These are phyloP conservation scores for Echinops telfairi DNA, from an alignment of 2,113 vertebrate species.

Conservation along the genomic window DNA sequence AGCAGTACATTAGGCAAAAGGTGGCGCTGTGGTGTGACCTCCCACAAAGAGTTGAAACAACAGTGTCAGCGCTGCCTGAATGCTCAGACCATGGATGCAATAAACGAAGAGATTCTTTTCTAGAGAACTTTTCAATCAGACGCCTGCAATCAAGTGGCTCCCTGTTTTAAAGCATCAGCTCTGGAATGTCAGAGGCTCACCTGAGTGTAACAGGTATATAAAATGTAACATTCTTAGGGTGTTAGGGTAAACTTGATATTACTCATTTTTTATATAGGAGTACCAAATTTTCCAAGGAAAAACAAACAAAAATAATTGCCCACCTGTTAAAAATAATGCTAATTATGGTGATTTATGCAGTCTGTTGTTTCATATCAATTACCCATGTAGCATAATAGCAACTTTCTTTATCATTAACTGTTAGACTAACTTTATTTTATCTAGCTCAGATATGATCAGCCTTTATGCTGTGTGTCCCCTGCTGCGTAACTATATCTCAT, in stretches of 20 bases:
- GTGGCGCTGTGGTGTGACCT: background rate
- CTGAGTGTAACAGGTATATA: too few species aligned
- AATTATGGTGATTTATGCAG: background rate
- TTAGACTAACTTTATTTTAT: background rate
- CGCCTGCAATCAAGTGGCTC: too few species aligned
- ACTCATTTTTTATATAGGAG: background rate
- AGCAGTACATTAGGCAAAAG: background rate
- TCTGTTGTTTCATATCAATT: background rate
- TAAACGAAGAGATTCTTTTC: background rate
- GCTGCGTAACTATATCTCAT: background rate
- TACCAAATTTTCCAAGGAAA: background rate
- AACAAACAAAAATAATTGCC: background rate
- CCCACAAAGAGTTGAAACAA: background rate
- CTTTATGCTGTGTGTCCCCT: background rate
- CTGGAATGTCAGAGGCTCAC: background rate
- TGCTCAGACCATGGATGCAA: background rate
- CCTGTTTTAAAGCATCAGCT: background rate
- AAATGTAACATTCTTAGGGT: background rate
- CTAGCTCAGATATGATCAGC: accelerated
- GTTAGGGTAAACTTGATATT: background rate
- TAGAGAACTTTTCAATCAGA: too few species aligned
- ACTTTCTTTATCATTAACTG: background rate
- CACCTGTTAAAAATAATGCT: background rate
- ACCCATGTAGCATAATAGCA: accelerated
- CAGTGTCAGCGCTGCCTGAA: accelerated